Evolutionary conservation across 2,113 vertebrate species (phyloP), one percentile per base, ranked within the genome.

Genomic region (Lycaon pictus): DNA sequence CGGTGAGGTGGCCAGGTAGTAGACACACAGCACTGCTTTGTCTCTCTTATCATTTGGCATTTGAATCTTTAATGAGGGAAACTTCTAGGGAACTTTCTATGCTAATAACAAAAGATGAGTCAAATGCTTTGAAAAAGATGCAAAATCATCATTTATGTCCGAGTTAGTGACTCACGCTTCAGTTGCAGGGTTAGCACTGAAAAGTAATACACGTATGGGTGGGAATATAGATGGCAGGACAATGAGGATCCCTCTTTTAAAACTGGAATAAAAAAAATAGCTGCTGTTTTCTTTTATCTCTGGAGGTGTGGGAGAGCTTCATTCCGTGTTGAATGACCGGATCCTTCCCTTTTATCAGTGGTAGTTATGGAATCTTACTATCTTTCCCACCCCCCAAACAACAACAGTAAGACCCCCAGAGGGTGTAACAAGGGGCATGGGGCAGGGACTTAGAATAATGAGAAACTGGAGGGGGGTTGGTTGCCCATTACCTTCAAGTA

Each of bases 81-180:
- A 62, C 83, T 87, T 83, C 53, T 37, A 51, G 79, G 62, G 77
- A 92, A 65, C 79, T 92, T 88, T 79, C 32, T 35, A 29, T 74
- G 29, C 25, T n/a, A 20, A 60, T 67, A 48, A 58, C 62, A 87
- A 69, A 95, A 83, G 90, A 60, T 69, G 72, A 97, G 85, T 86
- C 96, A 79, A 60, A 65, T 51, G 35, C 93, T 95, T 92, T 65
- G 5, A n/a, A 60, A 80, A 93, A 71, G 62, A 89, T 93, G 79
- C 37, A 79, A 20, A 72, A 51, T 89, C 96, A 86, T 92, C 65
- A 10, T 76, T n/a, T 91, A 16, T 84, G 89, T 63, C 60, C 84
- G 51, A 32, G 53, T 90, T 76, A 77, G 27, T 74, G 93, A 97
- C 81, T 89, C 63, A 29, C 11, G 17, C 27, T 9, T 35, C 29